A percentile compares a stretch with the other conserved stretches of the same genome.
These are phyloP conservation scores for Dromococcyx pavoninus DNA, from an alignment of 2,797 vertebrate species.

Conservation along the genomic window DNA sequence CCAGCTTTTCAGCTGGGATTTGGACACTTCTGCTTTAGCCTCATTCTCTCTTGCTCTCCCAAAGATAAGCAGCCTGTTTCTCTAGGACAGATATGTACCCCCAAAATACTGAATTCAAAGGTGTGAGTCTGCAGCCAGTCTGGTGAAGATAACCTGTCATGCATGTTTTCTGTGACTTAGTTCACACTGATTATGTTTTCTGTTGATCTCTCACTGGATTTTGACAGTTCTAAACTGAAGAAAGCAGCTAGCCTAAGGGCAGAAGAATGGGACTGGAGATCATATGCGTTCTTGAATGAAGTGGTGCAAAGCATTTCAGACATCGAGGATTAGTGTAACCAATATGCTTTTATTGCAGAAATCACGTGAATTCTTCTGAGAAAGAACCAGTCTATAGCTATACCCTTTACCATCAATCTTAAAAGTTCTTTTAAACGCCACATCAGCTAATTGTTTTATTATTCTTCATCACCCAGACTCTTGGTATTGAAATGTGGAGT, in stretches of 20 bases:
- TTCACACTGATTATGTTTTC: conserved; percentile 9
- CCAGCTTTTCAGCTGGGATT: neutral
- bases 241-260: conserved; percentile 3
- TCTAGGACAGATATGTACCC: neutral
- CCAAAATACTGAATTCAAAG: neutral
- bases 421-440: neutral
- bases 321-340: neutral
- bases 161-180: conserved; percentile 12
- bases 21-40: neutral
- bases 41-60: neutral
- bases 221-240: conserved; percentile 40
- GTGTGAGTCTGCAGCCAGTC: neutral
- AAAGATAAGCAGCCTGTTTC: neutral
- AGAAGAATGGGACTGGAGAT: conserved; percentile 25
- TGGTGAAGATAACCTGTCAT: neutral
- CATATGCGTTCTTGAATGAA: neutral
- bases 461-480: neutral
- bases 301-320: neutral
- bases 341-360: neutral
- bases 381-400: neutral
- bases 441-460: neutral
- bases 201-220: conserved; percentile 13
- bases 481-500: neutral
- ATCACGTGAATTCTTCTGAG: neutral
- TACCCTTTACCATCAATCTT: neutral